phyloP scores from a whole-genome alignment of 2,113 vertebrate species.

The Epinephelus cyanopodus region DNA sequence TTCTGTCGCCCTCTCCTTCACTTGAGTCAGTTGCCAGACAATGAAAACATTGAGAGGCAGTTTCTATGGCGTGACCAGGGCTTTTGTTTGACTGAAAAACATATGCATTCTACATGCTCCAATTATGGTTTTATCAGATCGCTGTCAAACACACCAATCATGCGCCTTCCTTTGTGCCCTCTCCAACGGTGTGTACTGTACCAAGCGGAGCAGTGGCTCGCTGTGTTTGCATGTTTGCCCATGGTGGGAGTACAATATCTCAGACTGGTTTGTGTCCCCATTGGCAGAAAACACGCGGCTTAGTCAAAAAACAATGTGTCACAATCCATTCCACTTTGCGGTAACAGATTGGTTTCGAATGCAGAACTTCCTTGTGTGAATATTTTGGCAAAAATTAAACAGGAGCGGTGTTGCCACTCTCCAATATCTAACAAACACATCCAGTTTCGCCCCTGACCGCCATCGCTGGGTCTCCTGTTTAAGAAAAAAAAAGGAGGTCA shows the following conservation, averaged over 20 bases:
- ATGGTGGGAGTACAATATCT: slow-evolving; percentile 86
- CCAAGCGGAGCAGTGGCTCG: slow-evolving; percentile 88
- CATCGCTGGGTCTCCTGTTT: slow-evolving; percentile 7
- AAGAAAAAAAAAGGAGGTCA: slow-evolving; percentile 10
- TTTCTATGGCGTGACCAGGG: slow-evolving; percentile 77
- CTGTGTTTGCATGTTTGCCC: slow-evolving; percentile 93
- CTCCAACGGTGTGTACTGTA: slow-evolving; percentile 85
- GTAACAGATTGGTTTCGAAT: slow-evolving; percentile 75
- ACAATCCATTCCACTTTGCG: slow-evolving; percentile 46
- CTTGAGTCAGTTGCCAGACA: slow-evolving; percentile 77
- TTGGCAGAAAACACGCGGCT: slow-evolving; percentile 61
- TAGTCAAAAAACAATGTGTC: slow-evolving; percentile 69
- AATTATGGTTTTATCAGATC: slow-evolving; percentile 84
- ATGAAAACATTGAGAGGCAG: slow-evolving; percentile 76
- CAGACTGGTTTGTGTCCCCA: slow-evolving; percentile 65
- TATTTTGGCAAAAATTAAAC: slow-evolving; percentile 32
- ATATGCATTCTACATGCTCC: slow-evolving; percentile 81
- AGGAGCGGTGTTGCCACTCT: neutral
- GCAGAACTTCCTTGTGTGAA: slow-evolving; percentile 50
- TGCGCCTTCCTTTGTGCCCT: slow-evolving; percentile 74
- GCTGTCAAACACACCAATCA: slow-evolving; percentile 81
- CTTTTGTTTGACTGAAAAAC: slow-evolving; percentile 82
- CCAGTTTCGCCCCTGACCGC: slow-evolving; percentile 27
- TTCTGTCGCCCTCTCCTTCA: slow-evolving; percentile 64
- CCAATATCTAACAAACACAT: slow-evolving; percentile 16